These are phyloP conservation scores for Erebia aethiops DNA, from an alignment of 2,888 invertebrate genomes.

Conservation along the genomic window DNA sequence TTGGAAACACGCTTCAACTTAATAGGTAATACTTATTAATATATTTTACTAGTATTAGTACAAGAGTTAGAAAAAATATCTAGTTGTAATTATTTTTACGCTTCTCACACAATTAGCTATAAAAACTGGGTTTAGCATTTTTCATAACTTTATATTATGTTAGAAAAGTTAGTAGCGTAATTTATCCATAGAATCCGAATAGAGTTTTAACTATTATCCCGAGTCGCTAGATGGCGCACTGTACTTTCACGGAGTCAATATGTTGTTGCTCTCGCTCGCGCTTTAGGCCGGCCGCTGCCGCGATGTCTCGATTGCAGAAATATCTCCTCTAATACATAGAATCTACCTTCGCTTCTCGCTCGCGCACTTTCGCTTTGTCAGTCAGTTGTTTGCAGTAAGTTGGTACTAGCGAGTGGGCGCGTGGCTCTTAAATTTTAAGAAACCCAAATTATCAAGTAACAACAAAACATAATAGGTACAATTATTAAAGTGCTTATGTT, in stretches of 20 bases:
- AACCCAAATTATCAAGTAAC: conserved; percentile 13
- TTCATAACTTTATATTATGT: conserved; percentile 2
- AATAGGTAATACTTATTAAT: conserved; percentile 4
- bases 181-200: conserved; percentile 4
- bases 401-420: conserved; percentile 4
- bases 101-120: conserved; percentile 4
- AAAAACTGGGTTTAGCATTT: conserved; percentile 4
- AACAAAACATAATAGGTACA: conserved; percentile 9
- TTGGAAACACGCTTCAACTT: conserved; percentile 4
- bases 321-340: conserved; percentile 4
- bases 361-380: conserved; percentile 4
- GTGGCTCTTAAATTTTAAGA: conserved; percentile 7
- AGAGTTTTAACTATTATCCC: conserved; percentile 1
- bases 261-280: conserved; percentile 2
- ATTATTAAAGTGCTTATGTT: conserved; percentile 11
- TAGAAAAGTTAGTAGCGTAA: conserved; percentile 4
- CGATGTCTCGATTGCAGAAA: conserved; percentile 2
- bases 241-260: conserved; percentile 4
- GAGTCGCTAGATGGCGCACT: conserved; percentile 2
- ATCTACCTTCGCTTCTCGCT: conserved; percentile 4
- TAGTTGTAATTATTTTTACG: conserved; percentile 4
- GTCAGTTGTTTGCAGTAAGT: conserved; percentile 1
- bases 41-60: conserved; percentile 4
- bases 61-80: conserved; percentile 4
- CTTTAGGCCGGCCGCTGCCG: conserved; percentile 4